These are phyloP conservation scores for Chionodraco myersi DNA, from an alignment of 2,113 vertebrate species.

Conservation along the genomic window DNA sequence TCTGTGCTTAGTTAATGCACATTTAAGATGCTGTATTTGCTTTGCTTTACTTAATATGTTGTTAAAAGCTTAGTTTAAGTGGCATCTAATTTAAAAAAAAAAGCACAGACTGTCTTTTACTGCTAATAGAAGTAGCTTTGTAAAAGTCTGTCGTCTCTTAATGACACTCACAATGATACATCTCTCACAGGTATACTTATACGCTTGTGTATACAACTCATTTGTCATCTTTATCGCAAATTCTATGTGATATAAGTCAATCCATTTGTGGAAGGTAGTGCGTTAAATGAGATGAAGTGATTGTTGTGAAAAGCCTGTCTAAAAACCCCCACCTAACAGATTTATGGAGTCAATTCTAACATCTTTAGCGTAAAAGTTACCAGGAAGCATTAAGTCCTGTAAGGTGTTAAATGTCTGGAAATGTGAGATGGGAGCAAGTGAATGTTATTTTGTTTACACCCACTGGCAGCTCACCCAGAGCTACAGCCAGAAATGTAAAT, in stretches of 20 bases:
- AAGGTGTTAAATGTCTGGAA: slow-evolving; percentile 51
- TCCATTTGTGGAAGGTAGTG: slow-evolving; percentile 18
- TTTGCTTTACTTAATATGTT: background rate
- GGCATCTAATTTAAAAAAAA: background rate
- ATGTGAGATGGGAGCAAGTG: slow-evolving; percentile 50
- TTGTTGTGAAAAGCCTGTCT: slow-evolving; percentile 40
- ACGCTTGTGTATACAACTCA: background rate
- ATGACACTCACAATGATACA: slow-evolving; percentile 4
- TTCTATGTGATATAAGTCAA: slow-evolving; percentile 5
- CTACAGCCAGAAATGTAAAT: slow-evolving; percentile 72
- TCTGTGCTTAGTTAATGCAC: background rate
- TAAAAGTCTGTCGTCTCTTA: slow-evolving; percentile 9
- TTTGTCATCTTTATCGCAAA: slow-evolving; percentile 34
- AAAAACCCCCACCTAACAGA: slow-evolving; percentile 6
- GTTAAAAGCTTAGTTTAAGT: slow-evolving; percentile 15
- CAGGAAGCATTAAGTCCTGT: slow-evolving; percentile 47
- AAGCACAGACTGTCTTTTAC: background rate
- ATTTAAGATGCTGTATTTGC: slow-evolving; percentile 15
- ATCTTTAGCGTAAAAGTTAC: slow-evolving; percentile 37
- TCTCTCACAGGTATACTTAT: slow-evolving; percentile 11
- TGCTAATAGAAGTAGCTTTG: slow-evolving; percentile 27
- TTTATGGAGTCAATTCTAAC: slow-evolving; percentile 29
- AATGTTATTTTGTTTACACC: slow-evolving; percentile 63
- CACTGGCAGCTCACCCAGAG: slow-evolving; percentile 45
- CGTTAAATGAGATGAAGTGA: slow-evolving; percentile 32